Conservation (phyloP, 2,797 vertebrate genomes). For the Thamnophis elegans region DNA sequence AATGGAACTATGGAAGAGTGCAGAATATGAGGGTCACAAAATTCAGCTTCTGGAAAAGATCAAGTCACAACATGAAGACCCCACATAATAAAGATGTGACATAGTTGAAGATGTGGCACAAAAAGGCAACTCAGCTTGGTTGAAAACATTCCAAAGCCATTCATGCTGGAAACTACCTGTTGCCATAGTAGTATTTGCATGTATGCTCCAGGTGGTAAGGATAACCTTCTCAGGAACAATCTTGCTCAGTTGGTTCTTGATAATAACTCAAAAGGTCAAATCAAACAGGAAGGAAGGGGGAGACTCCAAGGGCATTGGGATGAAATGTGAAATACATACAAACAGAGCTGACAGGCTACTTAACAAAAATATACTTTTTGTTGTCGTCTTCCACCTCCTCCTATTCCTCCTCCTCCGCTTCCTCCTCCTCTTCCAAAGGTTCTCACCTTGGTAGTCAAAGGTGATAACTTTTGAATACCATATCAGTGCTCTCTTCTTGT, state of each 20-base stretch:
- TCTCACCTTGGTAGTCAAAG: no score
- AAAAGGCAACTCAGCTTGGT: background rate
- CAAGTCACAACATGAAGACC: background rate
- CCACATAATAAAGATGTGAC: accelerated
- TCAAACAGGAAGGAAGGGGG: background rate
- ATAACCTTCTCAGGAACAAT: background rate
- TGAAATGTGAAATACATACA: background rate
- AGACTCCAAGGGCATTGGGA: background rate
- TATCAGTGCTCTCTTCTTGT: no score
- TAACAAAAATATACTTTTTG: background rate
- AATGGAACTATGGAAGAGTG: no score
- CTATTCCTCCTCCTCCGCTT: accelerated
- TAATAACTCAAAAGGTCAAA: background rate
- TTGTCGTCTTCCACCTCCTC: no score
- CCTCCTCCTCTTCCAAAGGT: no score
- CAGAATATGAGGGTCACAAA: background rate
- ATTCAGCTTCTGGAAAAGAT: background rate
- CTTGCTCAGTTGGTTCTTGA: accelerated
- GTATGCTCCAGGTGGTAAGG: accelerated
- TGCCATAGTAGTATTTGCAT: accelerated
- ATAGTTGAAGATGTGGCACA: background rate
- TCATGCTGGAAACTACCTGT: background rate
- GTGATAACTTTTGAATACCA: no score
- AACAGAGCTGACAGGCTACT: background rate
- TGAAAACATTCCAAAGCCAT: constrained; percentile 11